Evolutionary conservation across 2,888 invertebrate species (phyloP).

Genomic region (Dioctria rufipes): DNA sequence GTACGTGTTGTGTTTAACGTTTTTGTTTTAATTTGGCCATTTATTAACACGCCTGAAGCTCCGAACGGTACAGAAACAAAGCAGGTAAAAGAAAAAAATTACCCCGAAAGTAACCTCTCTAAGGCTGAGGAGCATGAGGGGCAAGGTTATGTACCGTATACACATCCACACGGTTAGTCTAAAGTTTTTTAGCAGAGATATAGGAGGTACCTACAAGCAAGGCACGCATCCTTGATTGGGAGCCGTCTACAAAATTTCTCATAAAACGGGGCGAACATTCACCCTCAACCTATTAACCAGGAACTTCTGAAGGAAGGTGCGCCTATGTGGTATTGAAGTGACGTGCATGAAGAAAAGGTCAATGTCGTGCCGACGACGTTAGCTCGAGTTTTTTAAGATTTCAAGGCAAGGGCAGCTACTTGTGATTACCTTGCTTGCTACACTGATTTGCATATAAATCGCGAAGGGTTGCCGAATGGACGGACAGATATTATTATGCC

Average conservation of each 20-base stretch:
- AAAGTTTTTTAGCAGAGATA: background rate
- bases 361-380: constrained; percentile 63
- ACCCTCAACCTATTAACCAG: constrained; percentile 46
- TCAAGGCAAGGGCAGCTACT: constrained; percentile 36
- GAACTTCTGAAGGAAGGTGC: constrained; percentile 17
- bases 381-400: constrained; percentile 44
- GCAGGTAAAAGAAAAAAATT: background rate
- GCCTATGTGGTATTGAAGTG: constrained; percentile 40
- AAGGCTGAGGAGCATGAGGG: background rate
- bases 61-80: constrained; percentile 15
- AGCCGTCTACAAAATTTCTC: constrained; percentile 28
- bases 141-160: constrained; percentile 39
- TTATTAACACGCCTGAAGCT: constrained; percentile 43
- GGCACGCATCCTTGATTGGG: constrained; percentile 45
- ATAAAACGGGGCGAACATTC: constrained; percentile 44
- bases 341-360: constrained; percentile 65
- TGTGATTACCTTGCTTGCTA: constrained; percentile 21
- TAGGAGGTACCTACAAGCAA: background rate
- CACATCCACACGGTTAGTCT: background rate
- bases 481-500: constrained; percentile 37
- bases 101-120: background rate
- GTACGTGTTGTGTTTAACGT: background rate
- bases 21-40: constrained; percentile 51
- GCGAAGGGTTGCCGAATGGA: constrained; percentile 18
- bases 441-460: constrained; percentile 22